Evolutionary conservation across 1,140 invertebrate species (phyloP).

Genomic region (Drosophila tsacasi): DNA sequence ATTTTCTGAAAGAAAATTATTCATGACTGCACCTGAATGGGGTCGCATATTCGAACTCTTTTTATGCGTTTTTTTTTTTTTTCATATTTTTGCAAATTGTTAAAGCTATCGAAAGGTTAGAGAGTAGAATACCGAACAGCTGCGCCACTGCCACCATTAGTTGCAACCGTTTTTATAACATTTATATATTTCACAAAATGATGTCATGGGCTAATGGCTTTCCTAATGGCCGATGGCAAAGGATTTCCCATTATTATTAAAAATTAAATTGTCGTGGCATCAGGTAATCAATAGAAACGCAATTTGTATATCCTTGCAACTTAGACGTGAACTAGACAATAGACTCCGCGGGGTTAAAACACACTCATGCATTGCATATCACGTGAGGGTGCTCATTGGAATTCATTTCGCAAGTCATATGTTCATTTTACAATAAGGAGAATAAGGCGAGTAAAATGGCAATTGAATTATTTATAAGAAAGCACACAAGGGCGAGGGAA

Average conservation of each 20-base stretch:
- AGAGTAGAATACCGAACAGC: slow-evolving; percentile 26
- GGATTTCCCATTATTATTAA: slow-evolving; percentile 43
- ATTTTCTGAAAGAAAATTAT: slow-evolving; percentile 34
- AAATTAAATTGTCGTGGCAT: slow-evolving; percentile 19
- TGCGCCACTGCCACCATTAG: slow-evolving; percentile 38
- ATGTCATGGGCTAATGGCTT: slow-evolving; percentile 47
- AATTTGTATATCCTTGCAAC: neutral
- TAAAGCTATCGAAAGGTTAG: slow-evolving; percentile 40
- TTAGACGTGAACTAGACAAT: slow-evolving; percentile 30
- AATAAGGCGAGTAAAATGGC: slow-evolving; percentile 31
- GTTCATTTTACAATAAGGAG: slow-evolving; percentile 32
- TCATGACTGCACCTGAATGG: slow-evolving; percentile 50
- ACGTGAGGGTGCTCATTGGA: slow-evolving; percentile 28
- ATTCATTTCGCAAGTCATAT: slow-evolving; percentile 38
- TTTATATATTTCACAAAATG: slow-evolving; percentile 33
- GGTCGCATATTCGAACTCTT: slow-evolving; percentile 20
- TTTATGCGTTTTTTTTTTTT: slow-evolving; percentile 15
- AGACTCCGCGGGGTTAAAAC: neutral
- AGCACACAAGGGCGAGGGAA: neutral
- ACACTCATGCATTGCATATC: slow-evolving; percentile 25
- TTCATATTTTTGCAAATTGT: slow-evolving; percentile 24
- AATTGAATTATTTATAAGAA: slow-evolving; percentile 53
- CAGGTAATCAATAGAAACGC: slow-evolving; percentile 25
- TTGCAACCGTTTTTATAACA: slow-evolving; percentile 28
- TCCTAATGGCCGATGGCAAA: slow-evolving; percentile 26